Conservation (phyloP, 2,797 vertebrate genomes). For the Falco columbarius region DNA sequence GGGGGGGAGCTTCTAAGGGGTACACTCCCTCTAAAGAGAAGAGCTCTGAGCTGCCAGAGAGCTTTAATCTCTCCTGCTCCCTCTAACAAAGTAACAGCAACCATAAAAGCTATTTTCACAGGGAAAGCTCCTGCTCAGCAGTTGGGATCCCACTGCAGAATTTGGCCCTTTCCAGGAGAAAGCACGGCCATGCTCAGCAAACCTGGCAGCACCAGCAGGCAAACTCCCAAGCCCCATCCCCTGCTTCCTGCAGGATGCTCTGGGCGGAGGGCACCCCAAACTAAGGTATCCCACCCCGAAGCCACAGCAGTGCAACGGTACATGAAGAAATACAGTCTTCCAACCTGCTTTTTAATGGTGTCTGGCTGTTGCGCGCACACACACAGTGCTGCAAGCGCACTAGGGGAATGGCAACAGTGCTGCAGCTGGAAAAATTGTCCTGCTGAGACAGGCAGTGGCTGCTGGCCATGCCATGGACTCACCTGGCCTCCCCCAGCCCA, state of each 20-base stretch:
- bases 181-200: neutral
- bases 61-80: neutral
- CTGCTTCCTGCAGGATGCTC: neutral
- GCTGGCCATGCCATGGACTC: neutral
- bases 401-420: neutral
- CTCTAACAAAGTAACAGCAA: neutral
- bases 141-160: neutral
- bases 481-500: too few relatives aligned
- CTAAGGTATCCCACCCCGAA: neutral
- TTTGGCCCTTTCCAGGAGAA: neutral
- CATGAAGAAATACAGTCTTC: neutral
- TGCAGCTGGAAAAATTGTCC: neutral
- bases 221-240: neutral
- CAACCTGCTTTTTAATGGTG: neutral
- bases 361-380: neutral
- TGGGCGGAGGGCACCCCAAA: neutral
- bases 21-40: neutral
- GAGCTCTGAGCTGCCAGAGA: neutral
- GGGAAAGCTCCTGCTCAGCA: neutral
- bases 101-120: neutral
- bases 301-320: accelerated
- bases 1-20: neutral
- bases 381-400: neutral
- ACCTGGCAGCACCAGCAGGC: neutral
- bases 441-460: neutral